phyloP scores from a whole-genome alignment of 2,888 invertebrate species.

The Corythucha ciliata region DNA sequence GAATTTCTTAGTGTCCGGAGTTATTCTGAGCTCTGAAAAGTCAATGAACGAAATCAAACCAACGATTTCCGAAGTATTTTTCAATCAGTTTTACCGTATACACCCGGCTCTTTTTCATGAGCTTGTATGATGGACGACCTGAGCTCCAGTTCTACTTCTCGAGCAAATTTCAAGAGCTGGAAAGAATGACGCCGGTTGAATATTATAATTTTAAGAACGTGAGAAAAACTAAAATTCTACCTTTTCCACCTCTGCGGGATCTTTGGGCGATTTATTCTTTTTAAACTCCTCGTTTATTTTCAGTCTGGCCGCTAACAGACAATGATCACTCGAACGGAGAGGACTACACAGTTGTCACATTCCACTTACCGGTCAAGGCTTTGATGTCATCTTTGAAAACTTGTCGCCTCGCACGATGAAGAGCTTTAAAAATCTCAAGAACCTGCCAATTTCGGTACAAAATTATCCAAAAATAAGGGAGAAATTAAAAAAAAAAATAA shows the following conservation, averaged over 20 bases:
- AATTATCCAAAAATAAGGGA: too few species aligned
- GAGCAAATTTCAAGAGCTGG: slow-evolving; percentile 58
- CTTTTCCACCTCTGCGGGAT: slow-evolving; percentile 53
- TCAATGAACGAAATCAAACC: slow-evolving; percentile 17
- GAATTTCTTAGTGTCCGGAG: slow-evolving; percentile 50
- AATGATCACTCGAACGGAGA: background rate
- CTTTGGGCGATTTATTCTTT: slow-evolving; percentile 54
- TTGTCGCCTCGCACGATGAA: slow-evolving; percentile 58
- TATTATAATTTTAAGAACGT: background rate
- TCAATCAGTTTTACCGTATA: slow-evolving; percentile 48
- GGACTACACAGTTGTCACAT: too few species aligned
- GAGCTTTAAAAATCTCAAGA: slow-evolving; percentile 56
- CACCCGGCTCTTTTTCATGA: slow-evolving; percentile 54
- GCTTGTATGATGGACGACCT: slow-evolving; percentile 66
- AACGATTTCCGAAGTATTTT: background rate
- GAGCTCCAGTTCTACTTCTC: slow-evolving; percentile 60
- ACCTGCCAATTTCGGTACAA: too few species aligned
- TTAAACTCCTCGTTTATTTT: slow-evolving; percentile 67
- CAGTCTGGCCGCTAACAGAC: slow-evolving; percentile 49
- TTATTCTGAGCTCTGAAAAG: slow-evolving; percentile 53
- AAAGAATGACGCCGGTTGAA: slow-evolving; percentile 34
- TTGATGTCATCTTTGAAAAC: slow-evolving; percentile 58
- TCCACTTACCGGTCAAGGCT: slow-evolving; percentile 49
- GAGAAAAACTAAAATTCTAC: slow-evolving; percentile 42
- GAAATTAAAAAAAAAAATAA: too few species aligned